Conservation (phyloP, 35 echinoderm and acorn worm species). For the Acanthaster planci region DNA sequence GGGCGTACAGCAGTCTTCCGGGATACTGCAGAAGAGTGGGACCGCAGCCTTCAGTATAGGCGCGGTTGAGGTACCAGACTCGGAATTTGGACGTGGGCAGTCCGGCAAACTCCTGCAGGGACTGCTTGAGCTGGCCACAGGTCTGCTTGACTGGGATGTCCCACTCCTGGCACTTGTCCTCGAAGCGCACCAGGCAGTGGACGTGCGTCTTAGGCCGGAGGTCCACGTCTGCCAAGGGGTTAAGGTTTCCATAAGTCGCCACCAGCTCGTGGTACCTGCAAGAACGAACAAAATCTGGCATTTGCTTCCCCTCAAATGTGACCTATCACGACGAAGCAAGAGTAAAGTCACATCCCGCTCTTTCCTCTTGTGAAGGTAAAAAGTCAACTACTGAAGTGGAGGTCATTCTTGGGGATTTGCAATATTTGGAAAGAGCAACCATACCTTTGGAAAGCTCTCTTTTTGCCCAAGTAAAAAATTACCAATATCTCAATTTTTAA, state of each 20-base stretch:
- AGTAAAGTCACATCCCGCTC: too few relatives aligned
- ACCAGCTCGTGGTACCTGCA: constrained; percentile 52
- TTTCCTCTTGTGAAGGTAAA: not conserved
- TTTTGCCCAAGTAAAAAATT: too few relatives aligned
- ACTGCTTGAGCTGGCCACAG: constrained; percentile 27
- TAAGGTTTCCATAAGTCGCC: not conserved
- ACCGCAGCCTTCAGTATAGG: not conserved
- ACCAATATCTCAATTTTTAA: too few relatives aligned
- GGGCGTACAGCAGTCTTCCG: not conserved
- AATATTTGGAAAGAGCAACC: too few relatives aligned
- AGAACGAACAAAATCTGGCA: not conserved
- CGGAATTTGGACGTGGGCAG: constrained; percentile 3
- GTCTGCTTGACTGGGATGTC: constrained; percentile 30
- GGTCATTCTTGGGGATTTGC: too few relatives aligned
- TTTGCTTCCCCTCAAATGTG: not conserved
- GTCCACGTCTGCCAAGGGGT: constrained; percentile 35
- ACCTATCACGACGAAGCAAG: not conserved
- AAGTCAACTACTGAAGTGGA: not conserved
- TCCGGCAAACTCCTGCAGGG: constrained; percentile 8
- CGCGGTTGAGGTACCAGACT: not conserved
- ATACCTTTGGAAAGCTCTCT: too few relatives aligned
- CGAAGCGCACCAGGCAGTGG: constrained; percentile 36
- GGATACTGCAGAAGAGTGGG: not conserved
- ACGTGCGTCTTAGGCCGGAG: not conserved
- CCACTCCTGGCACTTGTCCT: constrained; percentile 17